Conservation (phyloP, 2,888 invertebrate species). For the Dynastes maya region DNA sequence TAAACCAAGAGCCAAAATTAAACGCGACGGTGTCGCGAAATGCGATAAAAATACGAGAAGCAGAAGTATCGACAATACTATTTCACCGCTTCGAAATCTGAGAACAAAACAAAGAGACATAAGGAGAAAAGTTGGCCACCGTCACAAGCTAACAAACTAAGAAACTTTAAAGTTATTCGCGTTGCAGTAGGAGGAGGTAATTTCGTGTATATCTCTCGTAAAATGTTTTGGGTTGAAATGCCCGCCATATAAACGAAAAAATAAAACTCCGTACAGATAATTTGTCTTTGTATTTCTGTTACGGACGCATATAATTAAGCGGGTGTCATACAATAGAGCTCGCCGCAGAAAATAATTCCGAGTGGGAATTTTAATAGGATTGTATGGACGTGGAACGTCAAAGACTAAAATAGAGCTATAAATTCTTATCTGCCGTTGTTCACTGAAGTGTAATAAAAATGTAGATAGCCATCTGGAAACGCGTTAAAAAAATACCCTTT, state of each 20-base stretch:
- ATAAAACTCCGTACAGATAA: conserved; percentile 41
- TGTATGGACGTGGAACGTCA: conserved; percentile 20
- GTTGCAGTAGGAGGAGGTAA: conserved; percentile 8
- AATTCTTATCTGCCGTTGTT: conserved; percentile 40
- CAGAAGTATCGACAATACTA: conserved; percentile 15
- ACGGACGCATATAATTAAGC: conserved; percentile 20
- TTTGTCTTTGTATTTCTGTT: conserved; percentile 35
- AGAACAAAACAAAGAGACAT: conserved; percentile 14
- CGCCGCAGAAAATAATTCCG: conserved; percentile 27
- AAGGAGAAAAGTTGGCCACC: conserved; percentile 3
- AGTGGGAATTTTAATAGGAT: conserved; percentile 34
- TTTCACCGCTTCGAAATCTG: not conserved
- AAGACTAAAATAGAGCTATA: conserved; percentile 25
- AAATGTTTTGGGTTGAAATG: conserved; percentile 31
- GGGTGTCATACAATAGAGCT: conserved; percentile 21
- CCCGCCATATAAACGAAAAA: conserved; percentile 21
- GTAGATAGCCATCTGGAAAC: conserved; percentile 21
- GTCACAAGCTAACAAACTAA: conserved; percentile 21
- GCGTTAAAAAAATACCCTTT: conserved; percentile 38
- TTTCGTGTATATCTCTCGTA: conserved; percentile 18
- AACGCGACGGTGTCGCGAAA: not conserved
- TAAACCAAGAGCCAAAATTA: not conserved
- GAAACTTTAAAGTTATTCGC: conserved; percentile 35
- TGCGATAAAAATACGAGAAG: not conserved
- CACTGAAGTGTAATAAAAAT: conserved; percentile 33